A percentile compares a stretch with the other conserved stretches of the same genome.
These are phyloP conservation scores for Augiades crinisus DNA, from an alignment of 2,888 invertebrate species.

Conservation along the genomic window DNA sequence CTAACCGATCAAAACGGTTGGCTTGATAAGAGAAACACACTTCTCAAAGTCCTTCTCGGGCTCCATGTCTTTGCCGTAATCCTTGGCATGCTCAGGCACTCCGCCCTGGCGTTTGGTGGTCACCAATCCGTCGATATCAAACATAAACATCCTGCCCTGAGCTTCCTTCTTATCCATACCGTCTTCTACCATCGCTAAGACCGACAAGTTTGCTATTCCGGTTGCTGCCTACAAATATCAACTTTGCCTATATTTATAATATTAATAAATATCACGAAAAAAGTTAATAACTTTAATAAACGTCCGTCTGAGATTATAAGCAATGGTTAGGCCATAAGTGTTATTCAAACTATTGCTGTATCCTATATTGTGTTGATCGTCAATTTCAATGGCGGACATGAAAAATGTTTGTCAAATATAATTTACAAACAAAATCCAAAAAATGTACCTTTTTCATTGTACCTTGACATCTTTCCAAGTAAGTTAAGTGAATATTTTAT, in stretches of 20 bases:
- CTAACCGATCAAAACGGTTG: conserved; percentile 90
- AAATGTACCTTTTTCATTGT: background rate
- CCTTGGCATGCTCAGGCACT: conserved; percentile 83
- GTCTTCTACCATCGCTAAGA: conserved; percentile 89
- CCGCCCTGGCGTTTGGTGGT: conserved; percentile 81
- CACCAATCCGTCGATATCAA: conserved; percentile 93
- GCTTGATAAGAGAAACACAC: conserved; percentile 88
- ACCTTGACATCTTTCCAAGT: too few relatives aligned
- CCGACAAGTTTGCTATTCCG: conserved; percentile 93
- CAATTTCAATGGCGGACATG: background rate
- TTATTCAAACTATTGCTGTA: too few relatives aligned
- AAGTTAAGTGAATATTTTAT: conserved; percentile 13
- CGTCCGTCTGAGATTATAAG: too few relatives aligned
- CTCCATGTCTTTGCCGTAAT: conserved; percentile 86
- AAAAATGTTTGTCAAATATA: background rate
- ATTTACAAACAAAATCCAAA: background rate
- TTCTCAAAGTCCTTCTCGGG: conserved; percentile 87
- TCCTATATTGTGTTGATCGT: background rate
- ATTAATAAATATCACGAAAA: background rate
- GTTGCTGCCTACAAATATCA: conserved; percentile 85
- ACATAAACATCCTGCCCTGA: conserved; percentile 91
- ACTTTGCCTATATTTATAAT: background rate
- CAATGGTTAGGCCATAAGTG: too few relatives aligned
- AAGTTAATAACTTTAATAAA: too few relatives aligned
- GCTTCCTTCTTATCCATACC: conserved; percentile 83